Percentiles rank a stretch among this genome's conserved stretches.
Evolutionary conservation across 2,797 vertebrate genomes (phyloP).

Genomic region (Periparus ater): DNA sequence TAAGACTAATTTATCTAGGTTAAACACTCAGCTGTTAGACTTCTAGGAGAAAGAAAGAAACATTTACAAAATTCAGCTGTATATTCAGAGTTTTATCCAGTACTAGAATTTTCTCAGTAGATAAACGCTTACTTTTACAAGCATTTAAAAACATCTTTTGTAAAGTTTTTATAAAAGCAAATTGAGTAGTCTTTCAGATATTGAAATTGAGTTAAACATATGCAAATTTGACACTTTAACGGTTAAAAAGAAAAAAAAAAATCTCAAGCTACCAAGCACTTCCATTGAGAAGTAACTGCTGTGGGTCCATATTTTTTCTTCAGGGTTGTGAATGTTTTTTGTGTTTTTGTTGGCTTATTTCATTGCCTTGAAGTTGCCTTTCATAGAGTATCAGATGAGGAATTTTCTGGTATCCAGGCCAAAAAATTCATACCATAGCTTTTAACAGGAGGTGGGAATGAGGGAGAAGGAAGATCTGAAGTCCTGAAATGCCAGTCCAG

Average conservation of each 20-base stretch:
- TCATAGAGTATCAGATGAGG: neutral
- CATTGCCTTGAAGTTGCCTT: slow-evolving; percentile 34
- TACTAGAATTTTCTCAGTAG: slow-evolving; percentile 73
- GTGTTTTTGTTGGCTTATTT: slow-evolving; percentile 12
- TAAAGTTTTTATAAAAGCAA: slow-evolving; percentile 78
- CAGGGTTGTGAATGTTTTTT: neutral
- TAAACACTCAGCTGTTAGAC: slow-evolving; percentile 13
- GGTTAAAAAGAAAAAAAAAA: slow-evolving; percentile 40
- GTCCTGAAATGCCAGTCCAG: neutral
- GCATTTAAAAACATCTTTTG: slow-evolving; percentile 77
- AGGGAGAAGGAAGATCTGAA: neutral
- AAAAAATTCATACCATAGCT: slow-evolving; percentile 15
- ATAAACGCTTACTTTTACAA: slow-evolving; percentile 72
- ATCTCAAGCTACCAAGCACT: slow-evolving; percentile 30
- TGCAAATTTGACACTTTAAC: slow-evolving; percentile 38
- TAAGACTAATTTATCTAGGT: slow-evolving; percentile 20
- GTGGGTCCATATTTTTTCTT: slow-evolving; percentile 24
- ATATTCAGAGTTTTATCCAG: slow-evolving; percentile 70
- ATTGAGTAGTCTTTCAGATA: slow-evolving; percentile 62
- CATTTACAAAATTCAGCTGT: slow-evolving; percentile 47
- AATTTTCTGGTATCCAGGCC: slow-evolving; percentile 27
- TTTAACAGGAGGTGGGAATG: slow-evolving; percentile 18
- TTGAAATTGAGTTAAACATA: slow-evolving; percentile 23
- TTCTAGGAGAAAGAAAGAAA: neutral
- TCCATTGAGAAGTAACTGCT: slow-evolving; percentile 52